Conservation (phyloP, 2,888 invertebrate species). For the Aphelenchoides bicaudatus region DNA sequence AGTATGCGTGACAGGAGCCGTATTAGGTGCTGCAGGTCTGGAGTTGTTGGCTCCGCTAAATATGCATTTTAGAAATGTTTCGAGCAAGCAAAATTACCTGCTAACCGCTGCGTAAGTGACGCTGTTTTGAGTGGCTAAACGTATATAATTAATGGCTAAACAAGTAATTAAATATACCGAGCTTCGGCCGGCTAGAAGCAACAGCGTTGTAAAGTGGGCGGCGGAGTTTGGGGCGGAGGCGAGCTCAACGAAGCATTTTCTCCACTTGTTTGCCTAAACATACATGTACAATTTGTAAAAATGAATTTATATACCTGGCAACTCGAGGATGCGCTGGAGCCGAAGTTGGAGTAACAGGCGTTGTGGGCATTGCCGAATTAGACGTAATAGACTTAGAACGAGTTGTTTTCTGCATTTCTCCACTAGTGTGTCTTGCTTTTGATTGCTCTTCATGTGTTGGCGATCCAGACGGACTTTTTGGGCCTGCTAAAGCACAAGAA, state of each 20-base stretch:
- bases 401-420: background rate
- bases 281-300: too few relatives aligned
- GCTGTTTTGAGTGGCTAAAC: too few relatives aligned
- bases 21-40: too few relatives aligned
- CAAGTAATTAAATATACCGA: slow-evolving; percentile 27
- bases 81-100: too few relatives aligned
- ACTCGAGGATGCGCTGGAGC: slow-evolving; percentile 22
- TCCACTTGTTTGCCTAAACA: slow-evolving; percentile 32
- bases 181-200: slow-evolving; percentile 57
- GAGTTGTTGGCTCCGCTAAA: too few relatives aligned
- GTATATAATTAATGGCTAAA: background rate
- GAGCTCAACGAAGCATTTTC: slow-evolving; percentile 34
- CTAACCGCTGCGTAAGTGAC: too few relatives aligned
- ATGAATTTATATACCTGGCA: background rate
- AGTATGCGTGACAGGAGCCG: too few relatives aligned
- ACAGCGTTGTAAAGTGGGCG: slow-evolving; percentile 50
- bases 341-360: slow-evolving; percentile 23
- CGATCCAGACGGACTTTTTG: slow-evolving; percentile 17
- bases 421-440: background rate
- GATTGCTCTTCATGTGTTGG: slow-evolving; percentile 24
- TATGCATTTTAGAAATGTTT: background rate
- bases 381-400: slow-evolving; percentile 15
- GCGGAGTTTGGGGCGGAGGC: slow-evolving; percentile 40
- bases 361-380: slow-evolving; percentile 18
- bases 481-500: too few relatives aligned